Conservation (phyloP, 2,113 vertebrate genomes). For the Scolopax mira region DNA sequence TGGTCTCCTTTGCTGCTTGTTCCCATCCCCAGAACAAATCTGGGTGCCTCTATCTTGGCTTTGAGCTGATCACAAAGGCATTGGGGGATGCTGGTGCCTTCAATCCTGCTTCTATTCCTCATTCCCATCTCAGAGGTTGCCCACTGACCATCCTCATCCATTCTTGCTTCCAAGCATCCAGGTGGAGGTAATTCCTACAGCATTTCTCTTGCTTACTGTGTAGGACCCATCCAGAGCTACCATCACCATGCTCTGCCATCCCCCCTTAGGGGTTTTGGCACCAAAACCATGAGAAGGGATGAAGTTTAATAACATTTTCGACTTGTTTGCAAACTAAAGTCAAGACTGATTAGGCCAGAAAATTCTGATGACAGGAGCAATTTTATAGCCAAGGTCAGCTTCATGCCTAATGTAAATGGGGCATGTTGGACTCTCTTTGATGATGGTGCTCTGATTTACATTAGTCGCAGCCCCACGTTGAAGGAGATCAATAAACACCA, state of each 20-base stretch:
- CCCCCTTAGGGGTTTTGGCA: not conserved
- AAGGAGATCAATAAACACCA: not conserved
- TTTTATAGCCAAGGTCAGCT: not conserved
- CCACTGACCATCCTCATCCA: not conserved
- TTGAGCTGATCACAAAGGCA: accelerated
- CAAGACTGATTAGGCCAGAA: not conserved
- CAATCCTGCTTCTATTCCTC: not conserved
- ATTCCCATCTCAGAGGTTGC: not conserved
- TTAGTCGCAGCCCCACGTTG: not conserved
- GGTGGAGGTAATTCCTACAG: not conserved
- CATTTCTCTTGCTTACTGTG: not conserved
- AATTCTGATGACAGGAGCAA: not conserved
- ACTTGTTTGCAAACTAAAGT: not conserved
- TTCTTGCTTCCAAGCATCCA: not conserved
- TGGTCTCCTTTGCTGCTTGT: not conserved
- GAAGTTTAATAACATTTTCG: not conserved
- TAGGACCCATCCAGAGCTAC: not conserved
- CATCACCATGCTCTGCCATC: accelerated
- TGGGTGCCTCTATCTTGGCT: not conserved
- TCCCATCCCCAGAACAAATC: not conserved
- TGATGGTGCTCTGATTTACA: not conserved
- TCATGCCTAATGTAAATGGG: not conserved
- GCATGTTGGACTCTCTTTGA: not conserved
- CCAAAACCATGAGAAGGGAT: not conserved
- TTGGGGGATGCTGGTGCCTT: not conserved